Evolutionary conservation across 1,140 invertebrate species (phyloP).

Genomic region (Caenorhabditis brenneri): DNA sequence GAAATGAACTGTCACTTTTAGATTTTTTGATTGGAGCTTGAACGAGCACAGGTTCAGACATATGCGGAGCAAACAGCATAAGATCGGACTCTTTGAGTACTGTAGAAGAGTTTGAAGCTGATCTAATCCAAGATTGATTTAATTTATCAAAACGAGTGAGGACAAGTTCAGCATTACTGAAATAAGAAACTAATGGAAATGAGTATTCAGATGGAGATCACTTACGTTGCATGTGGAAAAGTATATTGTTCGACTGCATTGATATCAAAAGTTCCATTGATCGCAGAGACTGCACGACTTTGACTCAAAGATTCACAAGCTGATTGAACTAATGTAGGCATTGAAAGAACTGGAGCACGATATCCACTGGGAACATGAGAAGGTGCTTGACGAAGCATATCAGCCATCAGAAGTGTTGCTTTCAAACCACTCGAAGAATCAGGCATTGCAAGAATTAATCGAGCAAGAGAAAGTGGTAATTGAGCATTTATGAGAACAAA

Average conservation of each 20-base stretch:
- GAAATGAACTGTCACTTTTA: constrained; percentile 7
- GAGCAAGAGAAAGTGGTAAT: constrained; percentile 50
- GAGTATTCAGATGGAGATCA: background rate
- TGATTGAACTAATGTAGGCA: constrained; percentile 50
- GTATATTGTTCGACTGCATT: constrained; percentile 25
- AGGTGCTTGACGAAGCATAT: constrained; percentile 53
- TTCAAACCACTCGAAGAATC: constrained; percentile 52
- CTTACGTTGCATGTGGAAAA: constrained; percentile 54
- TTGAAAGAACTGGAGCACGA: constrained; percentile 47
- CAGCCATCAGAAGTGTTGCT: constrained; percentile 56
- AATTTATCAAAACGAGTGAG: constrained; percentile 49
- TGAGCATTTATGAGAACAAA: constrained; percentile 55
- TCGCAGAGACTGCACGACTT: constrained; percentile 13
- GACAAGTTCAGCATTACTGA: constrained; percentile 50
- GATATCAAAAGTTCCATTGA: constrained; percentile 11
- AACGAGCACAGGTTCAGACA: background rate
- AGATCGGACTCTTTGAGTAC: constrained; percentile 30
- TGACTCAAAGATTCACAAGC: constrained; percentile 34
- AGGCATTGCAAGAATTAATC: constrained; percentile 51
- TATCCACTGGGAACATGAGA: constrained; percentile 51
- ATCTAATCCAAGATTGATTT: constrained; percentile 42
- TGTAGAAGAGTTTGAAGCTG: background rate
- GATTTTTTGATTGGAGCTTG: background rate
- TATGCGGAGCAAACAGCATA: background rate
- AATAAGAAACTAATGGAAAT: background rate